Evolutionary conservation across 2,888 invertebrate genomes (phyloP).

Genomic region (Erebia aethiops): DNA sequence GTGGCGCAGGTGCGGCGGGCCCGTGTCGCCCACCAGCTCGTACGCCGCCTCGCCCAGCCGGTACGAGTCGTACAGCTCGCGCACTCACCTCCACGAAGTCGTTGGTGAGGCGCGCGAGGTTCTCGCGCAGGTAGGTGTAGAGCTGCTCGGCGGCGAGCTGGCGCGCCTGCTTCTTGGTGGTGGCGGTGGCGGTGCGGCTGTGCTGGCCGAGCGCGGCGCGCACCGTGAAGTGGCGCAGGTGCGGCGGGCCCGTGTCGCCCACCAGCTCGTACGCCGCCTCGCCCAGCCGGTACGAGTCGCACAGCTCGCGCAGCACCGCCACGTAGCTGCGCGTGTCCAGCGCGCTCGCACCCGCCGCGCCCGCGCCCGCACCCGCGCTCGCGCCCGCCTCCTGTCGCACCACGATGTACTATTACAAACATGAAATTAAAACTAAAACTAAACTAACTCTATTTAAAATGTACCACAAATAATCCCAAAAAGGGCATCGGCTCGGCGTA

Average conservation of each 20-base stretch:
- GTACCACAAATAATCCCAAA: too few relatives aligned
- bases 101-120: conserved; percentile 58
- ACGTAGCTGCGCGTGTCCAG: conserved; percentile 58
- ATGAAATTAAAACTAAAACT: too few relatives aligned
- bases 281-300: conserved; percentile 76
- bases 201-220: conserved; percentile 81
- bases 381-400: background rate
- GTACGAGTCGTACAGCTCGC: too few relatives aligned
- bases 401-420: too few relatives aligned
- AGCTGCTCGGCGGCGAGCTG: conserved; percentile 83
- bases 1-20: too few relatives aligned
- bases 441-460: too few relatives aligned
- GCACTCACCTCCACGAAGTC: conserved; percentile 69
- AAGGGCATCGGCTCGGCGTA: too few relatives aligned
- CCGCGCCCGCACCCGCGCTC: too few relatives aligned
- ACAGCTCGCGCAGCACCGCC: conserved; percentile 72
- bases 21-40: too few relatives aligned
- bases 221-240: conserved; percentile 84
- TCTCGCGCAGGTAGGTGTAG: conserved; percentile 64
- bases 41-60: too few relatives aligned
- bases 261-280: conserved; percentile 79
- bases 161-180: conserved; percentile 86
- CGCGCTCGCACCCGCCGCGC: conserved; percentile 18
- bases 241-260: conserved; percentile 86
- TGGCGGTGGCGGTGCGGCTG: conserved; percentile 78